Evolutionary conservation across 1,140 invertebrate species (phyloP).

Genomic region (Rhyacophila brunnea): DNA sequence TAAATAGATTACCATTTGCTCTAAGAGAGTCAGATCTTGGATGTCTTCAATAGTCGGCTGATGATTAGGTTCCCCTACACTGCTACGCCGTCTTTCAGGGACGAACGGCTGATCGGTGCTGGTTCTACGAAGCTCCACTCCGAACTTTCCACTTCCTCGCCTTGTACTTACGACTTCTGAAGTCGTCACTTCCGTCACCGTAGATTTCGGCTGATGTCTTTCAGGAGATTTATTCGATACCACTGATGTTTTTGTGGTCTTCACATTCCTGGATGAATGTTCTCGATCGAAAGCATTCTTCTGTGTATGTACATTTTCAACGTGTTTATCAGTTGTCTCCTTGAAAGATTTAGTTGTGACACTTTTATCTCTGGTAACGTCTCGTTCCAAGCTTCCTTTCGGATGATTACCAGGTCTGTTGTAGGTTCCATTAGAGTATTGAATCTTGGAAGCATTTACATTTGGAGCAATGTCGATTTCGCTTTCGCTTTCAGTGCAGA

Average conservation of each 20-base stretch:
- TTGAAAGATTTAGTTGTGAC: slow-evolving; percentile 1
- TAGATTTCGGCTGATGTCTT: background rate
- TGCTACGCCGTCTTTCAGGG: slow-evolving; percentile 47
- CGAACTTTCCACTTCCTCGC: slow-evolving; percentile 61
- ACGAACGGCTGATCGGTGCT: slow-evolving; percentile 48
- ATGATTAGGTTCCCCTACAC: slow-evolving; percentile 42
- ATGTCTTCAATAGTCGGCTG: slow-evolving; percentile 67
- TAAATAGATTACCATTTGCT: slow-evolving; percentile 59
- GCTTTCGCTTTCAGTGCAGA: slow-evolving; percentile 28
- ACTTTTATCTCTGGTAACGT: background rate
- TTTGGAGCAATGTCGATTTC: slow-evolving; percentile 34
- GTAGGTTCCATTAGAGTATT: slow-evolving; percentile 17
- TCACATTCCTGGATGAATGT: background rate
- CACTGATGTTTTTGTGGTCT: background rate
- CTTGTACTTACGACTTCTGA: slow-evolving; percentile 42
- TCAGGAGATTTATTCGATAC: background rate
- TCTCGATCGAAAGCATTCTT: slow-evolving; percentile 8
- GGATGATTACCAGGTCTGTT: slow-evolving; percentile 8
- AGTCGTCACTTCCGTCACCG: background rate
- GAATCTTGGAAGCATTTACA: slow-evolving; percentile 5
- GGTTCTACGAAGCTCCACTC: slow-evolving; percentile 59
- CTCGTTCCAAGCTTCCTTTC: slow-evolving; percentile 1
- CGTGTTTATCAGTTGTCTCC: background rate
- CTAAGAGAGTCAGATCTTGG: slow-evolving; percentile 65
- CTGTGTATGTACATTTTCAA: slow-evolving; percentile 1